phyloP scores from a whole-genome alignment of 2,797 vertebrate species.

The Micrastur ruficollis region DNA sequence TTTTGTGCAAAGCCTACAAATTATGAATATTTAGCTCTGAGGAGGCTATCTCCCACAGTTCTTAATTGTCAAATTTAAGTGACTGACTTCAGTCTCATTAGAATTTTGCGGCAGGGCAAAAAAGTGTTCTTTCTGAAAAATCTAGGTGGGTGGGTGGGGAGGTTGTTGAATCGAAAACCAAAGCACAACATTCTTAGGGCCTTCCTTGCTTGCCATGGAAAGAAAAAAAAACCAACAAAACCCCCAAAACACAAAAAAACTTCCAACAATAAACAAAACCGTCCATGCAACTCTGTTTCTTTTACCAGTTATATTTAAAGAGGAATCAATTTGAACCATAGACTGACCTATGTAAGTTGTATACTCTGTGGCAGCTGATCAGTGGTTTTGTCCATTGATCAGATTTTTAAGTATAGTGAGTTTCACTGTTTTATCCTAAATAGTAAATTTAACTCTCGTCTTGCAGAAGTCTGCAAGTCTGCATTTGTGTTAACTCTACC shows the following conservation, averaged over 20 bases:
- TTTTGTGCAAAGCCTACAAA: neutral
- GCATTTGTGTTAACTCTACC: neutral
- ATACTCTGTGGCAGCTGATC: neutral
- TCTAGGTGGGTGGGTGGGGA: neutral
- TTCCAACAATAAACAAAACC: neutral
- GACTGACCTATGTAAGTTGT: fast-evolving
- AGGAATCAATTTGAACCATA: neutral
- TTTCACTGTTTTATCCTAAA: neutral
- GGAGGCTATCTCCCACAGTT: neutral
- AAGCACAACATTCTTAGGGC: neutral
- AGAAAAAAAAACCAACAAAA: neutral
- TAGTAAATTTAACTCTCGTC: neutral
- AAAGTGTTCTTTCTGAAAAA: neutral
- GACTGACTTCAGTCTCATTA: neutral
- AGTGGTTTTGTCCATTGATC: neutral
- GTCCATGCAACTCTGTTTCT: neutral
- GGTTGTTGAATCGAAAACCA: neutral
- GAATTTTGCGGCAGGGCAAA: neutral
- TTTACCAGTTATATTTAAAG: neutral
- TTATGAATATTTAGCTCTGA: neutral
- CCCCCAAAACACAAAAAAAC: fast-evolving
- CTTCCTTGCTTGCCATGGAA: neutral
- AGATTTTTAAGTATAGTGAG: neutral
- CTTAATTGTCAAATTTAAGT: neutral
- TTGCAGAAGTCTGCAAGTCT: neutral